These are phyloP conservation scores for Taurulus bubalis DNA, from an alignment of 2,113 vertebrate genomes.

Conservation along the genomic window DNA sequence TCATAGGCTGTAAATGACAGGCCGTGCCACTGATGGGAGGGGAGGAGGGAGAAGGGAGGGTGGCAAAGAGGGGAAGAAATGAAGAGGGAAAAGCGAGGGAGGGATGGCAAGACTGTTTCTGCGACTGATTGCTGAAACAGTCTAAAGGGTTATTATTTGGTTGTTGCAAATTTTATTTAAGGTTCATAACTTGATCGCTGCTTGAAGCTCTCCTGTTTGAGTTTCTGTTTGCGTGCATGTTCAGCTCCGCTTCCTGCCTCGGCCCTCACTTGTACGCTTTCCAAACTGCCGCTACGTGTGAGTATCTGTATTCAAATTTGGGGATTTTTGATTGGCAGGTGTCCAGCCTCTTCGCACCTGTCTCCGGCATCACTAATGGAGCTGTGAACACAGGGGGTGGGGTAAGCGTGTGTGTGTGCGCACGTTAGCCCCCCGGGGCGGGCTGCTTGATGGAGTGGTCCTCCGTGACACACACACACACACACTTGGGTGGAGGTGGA, in stretches of 20 bases:
- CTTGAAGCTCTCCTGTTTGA: conserved; percentile 18
- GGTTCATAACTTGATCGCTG: conserved; percentile 12
- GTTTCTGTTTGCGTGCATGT: background rate
- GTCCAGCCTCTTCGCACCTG: conserved; percentile 51
- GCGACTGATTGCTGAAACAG: conserved; percentile 34
- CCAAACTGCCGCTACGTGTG: background rate
- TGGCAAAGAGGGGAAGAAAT: background rate
- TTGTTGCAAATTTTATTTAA: conserved; percentile 9
- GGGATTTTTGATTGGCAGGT: conserved; percentile 65
- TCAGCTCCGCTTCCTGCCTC: background rate
- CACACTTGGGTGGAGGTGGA: conserved; percentile 30
- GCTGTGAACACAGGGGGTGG: conserved; percentile 37
- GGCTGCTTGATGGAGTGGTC: conserved; percentile 69
- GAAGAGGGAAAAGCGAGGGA: conserved; percentile 6
- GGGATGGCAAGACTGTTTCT: background rate
- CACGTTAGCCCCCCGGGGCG: conserved; percentile 33
- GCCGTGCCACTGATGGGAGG: conserved; percentile 52
- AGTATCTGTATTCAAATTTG: background rate
- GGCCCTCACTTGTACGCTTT: background rate
- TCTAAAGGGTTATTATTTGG: conserved; percentile 30
- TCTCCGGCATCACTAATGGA: conserved; percentile 62
- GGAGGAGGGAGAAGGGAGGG: conserved; percentile 14
- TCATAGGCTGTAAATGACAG: conserved; percentile 77
- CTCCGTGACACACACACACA: conserved; percentile 59
- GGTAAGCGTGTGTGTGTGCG: conserved; percentile 19